Percentiles rank a stretch among this genome's conserved stretches.
Conservation (phyloP, 2,797 vertebrate species). For the Anomalospiza imberbis region DNA sequence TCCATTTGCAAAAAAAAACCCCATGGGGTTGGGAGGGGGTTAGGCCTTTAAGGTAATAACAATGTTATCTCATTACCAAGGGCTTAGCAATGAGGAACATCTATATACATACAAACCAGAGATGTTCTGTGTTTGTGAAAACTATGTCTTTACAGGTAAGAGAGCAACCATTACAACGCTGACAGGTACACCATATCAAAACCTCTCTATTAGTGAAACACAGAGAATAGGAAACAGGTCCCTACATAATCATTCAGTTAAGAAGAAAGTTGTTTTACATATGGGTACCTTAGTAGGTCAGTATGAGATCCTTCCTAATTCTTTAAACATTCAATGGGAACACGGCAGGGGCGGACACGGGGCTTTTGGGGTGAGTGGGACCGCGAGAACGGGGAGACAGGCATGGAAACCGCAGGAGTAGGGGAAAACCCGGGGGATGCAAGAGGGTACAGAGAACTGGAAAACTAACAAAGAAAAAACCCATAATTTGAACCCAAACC, state of each 20-base stretch:
- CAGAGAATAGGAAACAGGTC: background rate
- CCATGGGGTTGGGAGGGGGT: fast-evolving
- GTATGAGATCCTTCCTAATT: background rate
- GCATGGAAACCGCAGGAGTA: too few relatives aligned
- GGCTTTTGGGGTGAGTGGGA: too few relatives aligned
- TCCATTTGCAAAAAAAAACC: background rate
- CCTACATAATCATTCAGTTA: background rate
- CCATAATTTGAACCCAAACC: too few relatives aligned
- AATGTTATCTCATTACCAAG: background rate
- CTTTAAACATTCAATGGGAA: background rate
- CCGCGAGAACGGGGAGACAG: too few relatives aligned
- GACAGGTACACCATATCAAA: background rate
- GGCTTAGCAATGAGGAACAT: background rate
- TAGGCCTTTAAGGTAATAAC: background rate
- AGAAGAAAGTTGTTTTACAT: background rate
- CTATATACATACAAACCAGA: background rate
- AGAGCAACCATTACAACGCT: background rate
- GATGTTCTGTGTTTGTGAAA: background rate
- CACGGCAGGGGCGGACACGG: too few relatives aligned
- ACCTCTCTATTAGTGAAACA: background rate
- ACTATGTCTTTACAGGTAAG: background rate
- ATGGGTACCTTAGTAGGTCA: background rate
- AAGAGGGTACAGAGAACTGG: too few relatives aligned
- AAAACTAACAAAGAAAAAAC: too few relatives aligned
- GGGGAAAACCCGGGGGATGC: too few relatives aligned